phyloP scores from a whole-genome alignment of 1,140 invertebrate species.

The Mactra quadrangularis region DNA sequence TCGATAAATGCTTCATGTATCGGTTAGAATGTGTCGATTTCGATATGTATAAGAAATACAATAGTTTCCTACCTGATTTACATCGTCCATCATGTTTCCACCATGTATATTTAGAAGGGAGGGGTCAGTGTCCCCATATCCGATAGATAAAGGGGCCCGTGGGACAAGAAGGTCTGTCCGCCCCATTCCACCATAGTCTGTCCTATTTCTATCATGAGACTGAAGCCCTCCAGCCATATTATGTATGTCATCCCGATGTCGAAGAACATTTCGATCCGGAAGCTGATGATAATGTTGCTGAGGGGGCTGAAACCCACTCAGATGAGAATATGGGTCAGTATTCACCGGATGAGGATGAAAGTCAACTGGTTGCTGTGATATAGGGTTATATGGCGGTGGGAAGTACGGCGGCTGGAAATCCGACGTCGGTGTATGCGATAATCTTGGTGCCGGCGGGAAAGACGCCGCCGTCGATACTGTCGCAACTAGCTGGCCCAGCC shows the following conservation, averaged over 20 bases:
- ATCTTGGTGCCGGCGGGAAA: slow-evolving; percentile 86
- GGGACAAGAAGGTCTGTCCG: slow-evolving; percentile 87
- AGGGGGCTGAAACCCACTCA: slow-evolving; percentile 87
- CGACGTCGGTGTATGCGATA: slow-evolving; percentile 85
- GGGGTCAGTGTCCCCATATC: slow-evolving; percentile 84
- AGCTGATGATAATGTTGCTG: slow-evolving; percentile 87
- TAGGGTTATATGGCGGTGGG: slow-evolving; percentile 93
- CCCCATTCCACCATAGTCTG: slow-evolving; percentile 84
- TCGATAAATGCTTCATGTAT: no score
- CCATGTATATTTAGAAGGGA: slow-evolving; percentile 83
- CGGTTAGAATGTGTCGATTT: no score
- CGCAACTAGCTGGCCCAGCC: slow-evolving; percentile 87
- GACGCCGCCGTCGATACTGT: slow-evolving; percentile 85
- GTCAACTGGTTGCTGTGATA: slow-evolving; percentile 86
- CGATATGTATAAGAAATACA: slow-evolving; percentile 55
- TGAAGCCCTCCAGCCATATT: slow-evolving; percentile 80
- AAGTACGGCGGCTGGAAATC: slow-evolving; percentile 98
- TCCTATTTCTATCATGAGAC: slow-evolving; percentile 71
- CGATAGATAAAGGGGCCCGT: slow-evolving; percentile 84
- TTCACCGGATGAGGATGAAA: slow-evolving; percentile 86
- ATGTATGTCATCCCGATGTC: slow-evolving; percentile 83
- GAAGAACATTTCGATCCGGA: slow-evolving; percentile 80
- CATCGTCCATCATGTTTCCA: slow-evolving; percentile 87
- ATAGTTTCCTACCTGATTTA: slow-evolving; percentile 84
- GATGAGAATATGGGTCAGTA: slow-evolving; percentile 87